Evolutionary conservation across 2,113 vertebrate genomes (phyloP).

Genomic region (Nasalis larvatus): DNA sequence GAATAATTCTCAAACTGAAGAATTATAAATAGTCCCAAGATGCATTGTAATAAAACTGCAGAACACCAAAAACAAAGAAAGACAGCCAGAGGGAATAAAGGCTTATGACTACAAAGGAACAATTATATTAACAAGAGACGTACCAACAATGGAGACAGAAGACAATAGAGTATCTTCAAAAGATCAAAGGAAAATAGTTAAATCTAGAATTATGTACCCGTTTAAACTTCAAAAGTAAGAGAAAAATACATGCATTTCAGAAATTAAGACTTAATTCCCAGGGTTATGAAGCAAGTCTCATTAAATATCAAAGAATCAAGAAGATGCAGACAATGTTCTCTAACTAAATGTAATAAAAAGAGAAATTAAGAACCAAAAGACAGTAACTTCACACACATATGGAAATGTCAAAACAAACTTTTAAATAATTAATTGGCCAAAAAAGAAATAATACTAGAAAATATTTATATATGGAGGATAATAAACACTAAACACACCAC

Average conservation of each 20-base stretch:
- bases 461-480: not conserved
- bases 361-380: slow-evolving; percentile 36
- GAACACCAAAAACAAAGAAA: slow-evolving; percentile 20
- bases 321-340: not conserved
- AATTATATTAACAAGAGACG: slow-evolving; percentile 23
- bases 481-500: not conserved
- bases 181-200: slow-evolving; percentile 33
- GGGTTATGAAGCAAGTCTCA: slow-evolving; percentile 17
- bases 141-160: not conserved
- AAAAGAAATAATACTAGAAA: not conserved
- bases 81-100: not conserved
- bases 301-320: slow-evolving; percentile 33
- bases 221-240: slow-evolving; percentile 35
- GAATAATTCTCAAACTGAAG: slow-evolving; percentile 18
- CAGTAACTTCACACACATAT: not conserved
- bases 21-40: slow-evolving; percentile 1
- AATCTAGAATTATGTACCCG: slow-evolving; percentile 29
- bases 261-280: slow-evolving; percentile 25
- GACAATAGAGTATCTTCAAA: not conserved
- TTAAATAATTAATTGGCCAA: not conserved
- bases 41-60: not conserved
- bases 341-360: slow-evolving; percentile 38
- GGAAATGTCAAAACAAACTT: slow-evolving; percentile 37
- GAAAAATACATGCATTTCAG: slow-evolving; percentile 45
- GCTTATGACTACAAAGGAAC: not conserved